A percentile compares a stretch with the other conserved stretches of the same genome.
These are phyloP conservation scores for Crenuchus spilurus DNA, from an alignment of 2,797 vertebrate genomes.

Conservation along the genomic window DNA sequence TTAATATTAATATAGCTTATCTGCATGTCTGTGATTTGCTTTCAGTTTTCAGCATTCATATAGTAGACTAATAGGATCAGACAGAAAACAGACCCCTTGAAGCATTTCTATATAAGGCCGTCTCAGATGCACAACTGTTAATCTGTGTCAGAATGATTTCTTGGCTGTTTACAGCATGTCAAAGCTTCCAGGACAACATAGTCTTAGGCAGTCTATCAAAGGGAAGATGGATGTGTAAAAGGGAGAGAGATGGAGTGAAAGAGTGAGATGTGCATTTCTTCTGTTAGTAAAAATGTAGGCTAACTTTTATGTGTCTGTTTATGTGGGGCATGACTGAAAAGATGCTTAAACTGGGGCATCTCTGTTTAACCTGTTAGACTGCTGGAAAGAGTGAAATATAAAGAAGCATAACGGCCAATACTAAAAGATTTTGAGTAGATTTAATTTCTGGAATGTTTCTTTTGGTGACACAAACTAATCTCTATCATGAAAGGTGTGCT, in stretches of 20 bases:
- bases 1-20: not conserved
- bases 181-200: slow-evolving; percentile 20
- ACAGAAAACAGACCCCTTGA: slow-evolving; percentile 12
- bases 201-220: slow-evolving; percentile 1
- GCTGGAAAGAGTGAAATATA: not conserved
- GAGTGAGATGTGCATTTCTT: not conserved
- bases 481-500: no score
- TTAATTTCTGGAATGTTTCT: not conserved
- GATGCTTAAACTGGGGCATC: not conserved
- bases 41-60: not conserved
- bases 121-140: slow-evolving; percentile 9
- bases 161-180: slow-evolving; percentile 42
- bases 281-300: not conserved
- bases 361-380: not conserved
- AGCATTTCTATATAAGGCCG: slow-evolving; percentile 45
- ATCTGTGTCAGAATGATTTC: slow-evolving; percentile 29
- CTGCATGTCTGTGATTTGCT: not conserved
- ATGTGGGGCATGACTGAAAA: not conserved
- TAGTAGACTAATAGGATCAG: slow-evolving; percentile 12
- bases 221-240: not conserved
- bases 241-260: not conserved
- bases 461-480: no score
- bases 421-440: no score
- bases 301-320: slow-evolving; percentile 3
- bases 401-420: not conserved